Evolutionary conservation across 2,888 invertebrate species (phyloP).

Genomic region (Parochlus steinenii): DNA sequence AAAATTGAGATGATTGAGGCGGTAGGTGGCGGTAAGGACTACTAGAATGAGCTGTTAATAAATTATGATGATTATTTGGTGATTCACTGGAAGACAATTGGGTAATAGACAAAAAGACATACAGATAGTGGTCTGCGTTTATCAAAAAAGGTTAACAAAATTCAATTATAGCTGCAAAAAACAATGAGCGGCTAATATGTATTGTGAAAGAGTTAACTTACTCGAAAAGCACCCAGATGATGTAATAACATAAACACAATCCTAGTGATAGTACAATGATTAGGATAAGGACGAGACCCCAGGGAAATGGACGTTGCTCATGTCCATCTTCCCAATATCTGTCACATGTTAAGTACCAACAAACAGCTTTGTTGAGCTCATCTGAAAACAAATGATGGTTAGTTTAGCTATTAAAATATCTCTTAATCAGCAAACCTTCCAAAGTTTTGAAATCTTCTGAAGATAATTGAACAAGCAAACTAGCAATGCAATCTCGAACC

Average conservation of each 20-base stretch:
- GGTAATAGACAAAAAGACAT: too few relatives aligned
- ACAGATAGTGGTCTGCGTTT: conserved; percentile 7
- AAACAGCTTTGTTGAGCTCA: conserved; percentile 74
- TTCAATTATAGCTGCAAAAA: conserved; percentile 2
- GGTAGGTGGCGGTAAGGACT: not conserved
- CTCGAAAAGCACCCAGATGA: conserved; percentile 87
- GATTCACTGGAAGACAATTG: too few relatives aligned
- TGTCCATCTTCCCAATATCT: conserved; percentile 81
- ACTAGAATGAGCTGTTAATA: conserved; percentile 11
- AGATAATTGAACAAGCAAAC: conserved; percentile 60
- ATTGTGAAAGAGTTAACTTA: conserved; percentile 36
- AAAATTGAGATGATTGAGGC: not conserved
- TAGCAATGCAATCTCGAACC: conserved; percentile 68
- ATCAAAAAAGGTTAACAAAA: conserved; percentile 7
- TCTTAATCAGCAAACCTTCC: conserved; percentile 46
- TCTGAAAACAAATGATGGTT: conserved; percentile 33
- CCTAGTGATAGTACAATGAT: conserved; percentile 67
- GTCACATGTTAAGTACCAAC: conserved; percentile 85
- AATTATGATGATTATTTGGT: too few relatives aligned
- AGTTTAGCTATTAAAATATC: conserved; percentile 9
- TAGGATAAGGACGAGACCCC: conserved; percentile 60
- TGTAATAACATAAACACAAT: conserved; percentile 78
- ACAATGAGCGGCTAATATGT: not conserved
- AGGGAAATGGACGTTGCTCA: conserved; percentile 60
- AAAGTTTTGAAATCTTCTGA: conserved; percentile 72